Base-by-base conservation (phyloP, 1,140 invertebrate genomes). In the Calliphora vicina region DNA sequence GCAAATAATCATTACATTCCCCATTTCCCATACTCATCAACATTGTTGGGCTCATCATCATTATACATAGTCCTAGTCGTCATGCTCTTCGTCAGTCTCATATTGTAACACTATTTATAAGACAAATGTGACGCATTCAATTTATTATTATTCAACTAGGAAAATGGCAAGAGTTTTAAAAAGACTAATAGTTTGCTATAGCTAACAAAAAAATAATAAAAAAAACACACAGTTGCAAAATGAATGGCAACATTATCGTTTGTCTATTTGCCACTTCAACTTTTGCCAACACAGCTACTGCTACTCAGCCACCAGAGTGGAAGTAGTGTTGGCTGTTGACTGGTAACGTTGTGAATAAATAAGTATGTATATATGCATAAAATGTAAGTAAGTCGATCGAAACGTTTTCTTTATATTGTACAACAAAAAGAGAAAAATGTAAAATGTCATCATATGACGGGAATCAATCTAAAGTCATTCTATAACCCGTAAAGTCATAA, bases 381-480 rank as follows among this genome's bases (percentile, higher is more conserved):
- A 57, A n/a, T n/a, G 50, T n/a, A n/a, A 57, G 50, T n/a, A 57
- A 57, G 50, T 17, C 17, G 50, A n/a, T n/a, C n/a, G n/a, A n/a
- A n/a, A n/a, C n/a, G n/a, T n/a, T n/a, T n/a, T n/a, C n/a, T n/a
- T n/a, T n/a, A n/a, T n/a, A n/a, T n/a, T n/a, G n/a, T n/a, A n/a
- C n/a, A n/a, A n/a, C 12, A 35, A 35, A 57, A 57, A 57, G 50
- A 82, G 25, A 83, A 89, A 89, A 89, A 89, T 86, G 74, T 78
- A 78, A 78, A 78, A 43, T 89, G 87, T 89, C 88, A 89, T 88
- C 88, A 89, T 89, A 87, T 89, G 88, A 89, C 86, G 88, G 87
- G 87, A 89, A 89, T 89, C 88, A 89, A 89, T 89, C 88, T 89
- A 89, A 89, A 89, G 88, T 89, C 88, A 89, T 89, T 89, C 89